Conservation (phyloP, 2,888 invertebrate species). For the Ectemnius lituratus region DNA sequence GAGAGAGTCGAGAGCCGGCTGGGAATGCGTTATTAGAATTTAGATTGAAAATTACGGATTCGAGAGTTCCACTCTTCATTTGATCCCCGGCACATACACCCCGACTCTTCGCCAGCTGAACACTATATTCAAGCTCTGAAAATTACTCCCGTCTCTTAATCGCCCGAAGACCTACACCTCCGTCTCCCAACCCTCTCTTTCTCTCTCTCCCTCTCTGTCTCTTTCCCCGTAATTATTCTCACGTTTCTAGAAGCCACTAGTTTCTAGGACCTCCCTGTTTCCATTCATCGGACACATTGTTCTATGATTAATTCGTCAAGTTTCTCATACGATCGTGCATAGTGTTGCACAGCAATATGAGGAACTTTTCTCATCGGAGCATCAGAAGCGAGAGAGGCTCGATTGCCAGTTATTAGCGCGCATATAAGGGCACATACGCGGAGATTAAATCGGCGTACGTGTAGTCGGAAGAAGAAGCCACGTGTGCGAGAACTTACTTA, state of each 20-base stretch:
- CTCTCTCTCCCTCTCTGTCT: too few species aligned
- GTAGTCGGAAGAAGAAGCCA: conserved; percentile 31
- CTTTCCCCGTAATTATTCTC: too few species aligned
- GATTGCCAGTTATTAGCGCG: conserved; percentile 51
- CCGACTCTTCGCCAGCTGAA: neutral
- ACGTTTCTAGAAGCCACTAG: too few species aligned
- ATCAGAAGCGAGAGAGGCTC: conserved; percentile 19
- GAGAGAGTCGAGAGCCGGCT: conserved; percentile 29
- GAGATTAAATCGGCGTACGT: conserved; percentile 45
- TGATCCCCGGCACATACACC: neutral
- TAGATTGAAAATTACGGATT: conserved; percentile 60
- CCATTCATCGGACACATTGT: neutral
- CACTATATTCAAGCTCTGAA: neutral
- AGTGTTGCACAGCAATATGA: neutral
- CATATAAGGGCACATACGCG: conserved; percentile 33
- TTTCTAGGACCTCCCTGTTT: too few species aligned
- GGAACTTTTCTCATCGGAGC: neutral
- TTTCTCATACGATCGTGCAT: neutral
- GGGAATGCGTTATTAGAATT: conserved; percentile 53
- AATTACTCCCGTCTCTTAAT: conserved; percentile 6
- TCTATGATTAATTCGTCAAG: neutral
- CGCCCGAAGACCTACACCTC: neutral
- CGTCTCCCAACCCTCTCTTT: too few species aligned
- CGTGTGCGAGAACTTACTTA: conserved; percentile 46
- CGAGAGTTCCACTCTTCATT: conserved; percentile 32